These are phyloP conservation scores for Chondrilla cf. caribensis DNA, from an alignment of 37 sponge, comb jelly and placozoan genomes.

Conservation along the genomic window DNA sequence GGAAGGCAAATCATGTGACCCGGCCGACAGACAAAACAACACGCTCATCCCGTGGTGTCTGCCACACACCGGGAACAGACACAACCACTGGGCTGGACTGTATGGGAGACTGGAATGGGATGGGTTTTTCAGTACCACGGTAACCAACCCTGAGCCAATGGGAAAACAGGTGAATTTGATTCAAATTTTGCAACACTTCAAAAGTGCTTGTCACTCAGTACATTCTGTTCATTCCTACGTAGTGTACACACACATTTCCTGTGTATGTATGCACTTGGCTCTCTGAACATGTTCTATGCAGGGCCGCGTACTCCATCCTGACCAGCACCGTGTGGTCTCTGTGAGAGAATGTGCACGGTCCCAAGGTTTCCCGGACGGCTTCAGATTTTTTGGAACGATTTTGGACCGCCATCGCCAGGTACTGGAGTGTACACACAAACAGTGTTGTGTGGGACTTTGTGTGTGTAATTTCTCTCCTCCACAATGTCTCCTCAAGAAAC, in stretches of 20 bases:
- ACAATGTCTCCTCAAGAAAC: too few relatives aligned
- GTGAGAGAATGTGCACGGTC: constrained; percentile 94
- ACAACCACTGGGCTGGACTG: constrained; percentile 93
- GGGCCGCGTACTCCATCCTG: constrained; percentile 94
- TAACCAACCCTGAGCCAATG: constrained; percentile 96
- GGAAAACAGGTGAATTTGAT: constrained; percentile 79
- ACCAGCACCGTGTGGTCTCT: constrained; percentile 90
- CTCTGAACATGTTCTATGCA: constrained; percentile 10
- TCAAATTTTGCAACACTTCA: too few relatives aligned
- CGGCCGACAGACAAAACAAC: constrained; percentile 79
- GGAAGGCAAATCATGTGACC: constrained; percentile 74
- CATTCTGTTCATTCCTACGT: too few relatives aligned
- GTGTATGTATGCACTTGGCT: too few relatives aligned
- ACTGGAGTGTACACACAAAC: background rate
- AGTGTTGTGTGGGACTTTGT: too few relatives aligned
- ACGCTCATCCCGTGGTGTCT: constrained; percentile 96
- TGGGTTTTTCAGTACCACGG: constrained; percentile 90
- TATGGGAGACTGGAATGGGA: constrained; percentile 92
- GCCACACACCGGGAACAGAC: constrained; percentile 91
- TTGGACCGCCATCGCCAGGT: constrained; percentile 88
- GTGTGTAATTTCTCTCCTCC: too few relatives aligned
- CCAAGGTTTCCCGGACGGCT: constrained; percentile 91
- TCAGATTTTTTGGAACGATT: constrained; percentile 81
- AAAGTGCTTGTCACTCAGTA: too few relatives aligned
- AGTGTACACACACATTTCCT: too few relatives aligned